Conservation (phyloP, 2,888 invertebrate species). For the Polydesmus complanatus region DNA sequence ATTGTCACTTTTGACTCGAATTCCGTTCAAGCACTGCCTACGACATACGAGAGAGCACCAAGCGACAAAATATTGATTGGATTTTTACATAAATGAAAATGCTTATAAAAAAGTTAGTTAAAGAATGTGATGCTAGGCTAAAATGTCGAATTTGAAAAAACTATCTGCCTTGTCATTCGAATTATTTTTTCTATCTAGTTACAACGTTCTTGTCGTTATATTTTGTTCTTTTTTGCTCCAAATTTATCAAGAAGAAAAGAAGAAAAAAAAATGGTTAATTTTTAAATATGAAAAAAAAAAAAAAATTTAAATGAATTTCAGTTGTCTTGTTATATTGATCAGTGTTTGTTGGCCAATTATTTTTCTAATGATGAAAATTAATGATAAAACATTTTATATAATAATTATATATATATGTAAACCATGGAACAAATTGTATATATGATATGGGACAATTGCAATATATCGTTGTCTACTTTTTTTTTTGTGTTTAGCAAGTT, state of each 20-base stretch:
- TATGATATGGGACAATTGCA: conserved; percentile 10
- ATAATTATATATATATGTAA: background rate
- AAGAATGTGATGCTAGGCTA: background rate
- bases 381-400: background rate
- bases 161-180: background rate
- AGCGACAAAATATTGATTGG: too few relatives aligned
- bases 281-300: background rate
- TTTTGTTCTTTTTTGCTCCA: background rate
- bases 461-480: conserved; percentile 1
- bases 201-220: background rate
- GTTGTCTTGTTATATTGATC: background rate
- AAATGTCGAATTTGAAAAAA: background rate
- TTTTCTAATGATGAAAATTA: background rate
- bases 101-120: too few relatives aligned
- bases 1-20: too few relatives aligned
- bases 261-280: too few relatives aligned
- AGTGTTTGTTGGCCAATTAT: background rate
- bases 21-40: too few relatives aligned
- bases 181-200: background rate
- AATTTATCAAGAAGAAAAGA: background rate
- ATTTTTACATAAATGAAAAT: too few relatives aligned
- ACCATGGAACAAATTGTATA: background rate
- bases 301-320: background rate
- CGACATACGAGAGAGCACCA: too few relatives aligned
- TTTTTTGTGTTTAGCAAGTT: background rate